phyloP scores from a whole-genome alignment of 1,140 invertebrate species.

The Oscheius sp. region DNA sequence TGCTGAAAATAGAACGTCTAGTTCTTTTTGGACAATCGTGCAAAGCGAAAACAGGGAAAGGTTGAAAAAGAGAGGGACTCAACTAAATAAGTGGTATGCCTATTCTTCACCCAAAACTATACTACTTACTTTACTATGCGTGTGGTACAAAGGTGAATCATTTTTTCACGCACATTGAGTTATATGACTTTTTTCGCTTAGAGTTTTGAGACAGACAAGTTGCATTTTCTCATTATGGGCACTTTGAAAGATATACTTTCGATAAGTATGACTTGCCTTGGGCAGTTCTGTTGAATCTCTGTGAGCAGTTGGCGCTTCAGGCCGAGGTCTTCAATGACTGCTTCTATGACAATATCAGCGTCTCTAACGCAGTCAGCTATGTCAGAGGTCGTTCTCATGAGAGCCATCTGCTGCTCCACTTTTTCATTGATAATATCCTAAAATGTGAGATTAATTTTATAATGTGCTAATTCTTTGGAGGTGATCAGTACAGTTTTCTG shows the following conservation, averaged over 20 bases:
- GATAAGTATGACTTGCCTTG: neutral
- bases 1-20: too few species aligned
- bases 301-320: slow-evolving; percentile 41
- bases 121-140: too few species aligned
- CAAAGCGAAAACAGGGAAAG: too few species aligned
- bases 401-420: slow-evolving; percentile 1
- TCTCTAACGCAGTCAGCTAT: slow-evolving; percentile 32
- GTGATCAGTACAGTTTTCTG: too few species aligned
- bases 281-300: slow-evolving; percentile 27
- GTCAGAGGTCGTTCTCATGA: slow-evolving; percentile 13
- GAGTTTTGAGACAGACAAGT: neutral
- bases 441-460: too few species aligned
- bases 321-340: slow-evolving; percentile 49
- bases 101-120: neutral
- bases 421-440: neutral
- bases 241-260: neutral
- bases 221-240: neutral
- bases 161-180: neutral
- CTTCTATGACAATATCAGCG: slow-evolving; percentile 53
- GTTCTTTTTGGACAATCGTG: too few species aligned
- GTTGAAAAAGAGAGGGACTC: too few species aligned
- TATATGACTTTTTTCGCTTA: neutral
- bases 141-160: neutral
- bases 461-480: too few species aligned
- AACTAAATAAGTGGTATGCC: too few species aligned